Evolutionary conservation across 2,113 vertebrate genomes (phyloP), one percentile per base, ranked within the genome.

Genomic region (Sceloporus undulatus): DNA sequence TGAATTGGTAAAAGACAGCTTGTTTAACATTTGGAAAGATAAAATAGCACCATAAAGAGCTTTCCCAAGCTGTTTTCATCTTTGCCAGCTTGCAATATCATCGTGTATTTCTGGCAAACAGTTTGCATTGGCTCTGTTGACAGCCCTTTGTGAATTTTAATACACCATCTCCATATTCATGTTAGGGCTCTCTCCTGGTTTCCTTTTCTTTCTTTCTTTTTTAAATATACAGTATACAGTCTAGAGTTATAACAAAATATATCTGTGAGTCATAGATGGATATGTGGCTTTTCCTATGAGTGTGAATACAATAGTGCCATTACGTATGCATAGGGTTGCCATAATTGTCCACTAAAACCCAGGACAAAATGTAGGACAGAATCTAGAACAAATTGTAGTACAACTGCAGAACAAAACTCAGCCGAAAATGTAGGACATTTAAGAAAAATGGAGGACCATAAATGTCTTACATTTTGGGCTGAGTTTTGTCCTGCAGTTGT

Each of bases 71-170:
- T 95, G 88, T 94, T 95, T 97, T 94, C 88, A 88, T 96, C 91
- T 96, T 93, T 95, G 86, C 88, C 95, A 94, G 90, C 92, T 97
- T 96, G 93, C 94, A 93, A 5, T 96, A 95, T 96, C 94, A 95
- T 96, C 93, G 74, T 90, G 94, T 92, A 93, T 96, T 96, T 97
- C 78, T 89, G 92, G 93, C 95, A 96, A 97, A 96, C 88, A 96
- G 90, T 95, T 94, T 95, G 92, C 88, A 92, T 96, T 92, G 96
- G 94, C 94, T 96, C 88, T 91, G 92, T 95, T 96, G 96, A 97
- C 95, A 97, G 90, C 88, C 92, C 91, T 91, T 96, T 88, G 96
- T 97, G 96, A 97, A 97, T 97, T 96, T 97, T 97, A 97, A 97
- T 96, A 92, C 82, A 40, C 81, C 71, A 88, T 88, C 88, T 97